Conservation (phyloP, 2,113 vertebrate genomes). For the Campylomormyrus numenius region DNA sequence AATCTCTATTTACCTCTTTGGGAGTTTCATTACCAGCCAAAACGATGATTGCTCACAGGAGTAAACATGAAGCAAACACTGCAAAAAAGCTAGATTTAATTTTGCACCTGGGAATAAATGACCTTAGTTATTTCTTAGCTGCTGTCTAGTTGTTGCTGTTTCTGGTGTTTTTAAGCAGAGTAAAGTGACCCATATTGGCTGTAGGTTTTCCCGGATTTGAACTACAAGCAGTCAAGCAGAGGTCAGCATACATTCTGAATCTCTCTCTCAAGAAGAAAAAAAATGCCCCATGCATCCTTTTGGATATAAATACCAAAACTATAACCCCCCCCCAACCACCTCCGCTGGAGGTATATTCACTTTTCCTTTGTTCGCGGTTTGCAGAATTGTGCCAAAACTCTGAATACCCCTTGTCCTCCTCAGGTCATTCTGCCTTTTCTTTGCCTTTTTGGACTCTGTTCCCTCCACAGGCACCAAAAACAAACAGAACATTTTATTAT, state of each 20-base stretch:
- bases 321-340: too few relatives aligned
- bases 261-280: neutral
- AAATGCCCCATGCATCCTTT: neutral
- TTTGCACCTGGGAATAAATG: neutral
- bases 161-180: neutral
- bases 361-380: neutral
- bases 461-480: neutral
- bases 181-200: neutral
- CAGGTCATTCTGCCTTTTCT: neutral
- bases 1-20: neutral
- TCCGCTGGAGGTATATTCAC: too few relatives aligned
- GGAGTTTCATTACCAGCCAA: neutral
- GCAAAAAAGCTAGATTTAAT: neutral
- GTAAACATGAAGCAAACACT: neutral
- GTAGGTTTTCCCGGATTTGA: neutral
- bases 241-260: neutral
- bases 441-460: neutral
- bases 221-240: neutral
- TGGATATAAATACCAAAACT: neutral
- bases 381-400: neutral
- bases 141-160: neutral
- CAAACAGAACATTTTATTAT: conserved; percentile 17
- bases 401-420: neutral
- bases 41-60: neutral
- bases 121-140: neutral